Evolutionary conservation across 2,113 vertebrate genomes (phyloP).

Genomic region (Crotalus tigris): DNA sequence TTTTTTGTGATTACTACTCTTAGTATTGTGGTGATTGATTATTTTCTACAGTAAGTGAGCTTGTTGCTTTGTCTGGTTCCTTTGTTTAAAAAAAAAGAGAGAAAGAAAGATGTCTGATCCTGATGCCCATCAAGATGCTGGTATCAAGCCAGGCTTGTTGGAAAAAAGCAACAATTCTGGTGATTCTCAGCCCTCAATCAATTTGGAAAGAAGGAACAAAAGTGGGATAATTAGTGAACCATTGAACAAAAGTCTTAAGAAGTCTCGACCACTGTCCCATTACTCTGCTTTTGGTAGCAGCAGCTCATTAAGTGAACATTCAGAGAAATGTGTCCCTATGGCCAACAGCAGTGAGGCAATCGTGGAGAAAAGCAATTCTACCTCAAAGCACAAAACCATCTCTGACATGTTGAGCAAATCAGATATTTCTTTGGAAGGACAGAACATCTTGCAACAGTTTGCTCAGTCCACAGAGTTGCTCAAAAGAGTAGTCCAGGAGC

Average conservation of each 20-base stretch:
- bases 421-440: conserved; percentile 91
- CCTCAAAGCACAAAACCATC: conserved; percentile 83
- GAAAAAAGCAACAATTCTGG: conserved; percentile 77
- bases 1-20: conserved; percentile 21
- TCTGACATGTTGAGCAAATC: conserved; percentile 86
- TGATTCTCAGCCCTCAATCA: conserved; percentile 76
- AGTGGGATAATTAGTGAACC: conserved; percentile 97
- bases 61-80: conserved; percentile 27
- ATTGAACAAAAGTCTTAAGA: conserved; percentile 96
- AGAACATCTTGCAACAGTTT: conserved; percentile 95
- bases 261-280: conserved; percentile 92
- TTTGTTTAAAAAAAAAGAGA: conserved; percentile 2
- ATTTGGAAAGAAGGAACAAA: conserved; percentile 87
- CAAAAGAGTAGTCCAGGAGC: conserved; percentile 95
- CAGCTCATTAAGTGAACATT: conserved; percentile 82
- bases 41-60: conserved; percentile 36
- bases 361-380: conserved; percentile 84
- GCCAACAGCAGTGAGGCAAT: conserved; percentile 73
- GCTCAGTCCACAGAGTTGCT: conserved; percentile 94
- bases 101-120: conserved; percentile 85
- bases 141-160: conserved; percentile 79
- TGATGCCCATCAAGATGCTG: conserved; percentile 80
- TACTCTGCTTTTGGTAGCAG: conserved; percentile 88
- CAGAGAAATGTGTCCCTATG: conserved; percentile 74
- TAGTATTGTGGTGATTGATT: conserved; percentile 31